Evolutionary conservation across 2,113 vertebrate species (phyloP).

Genomic region (Brachypodius melanocephalos): DNA sequence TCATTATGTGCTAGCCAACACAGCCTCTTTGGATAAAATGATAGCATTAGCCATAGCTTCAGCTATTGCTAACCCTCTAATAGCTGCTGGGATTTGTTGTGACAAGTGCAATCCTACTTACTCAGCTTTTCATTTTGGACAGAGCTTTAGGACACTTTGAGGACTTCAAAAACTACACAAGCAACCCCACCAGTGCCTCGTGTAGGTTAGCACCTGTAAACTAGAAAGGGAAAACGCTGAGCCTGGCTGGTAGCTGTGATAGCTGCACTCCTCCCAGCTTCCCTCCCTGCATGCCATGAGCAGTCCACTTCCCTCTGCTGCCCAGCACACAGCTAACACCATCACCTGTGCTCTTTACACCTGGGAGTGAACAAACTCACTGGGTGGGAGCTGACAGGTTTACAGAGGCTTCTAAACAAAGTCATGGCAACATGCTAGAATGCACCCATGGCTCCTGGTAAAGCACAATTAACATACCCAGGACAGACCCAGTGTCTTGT

Average conservation of each 20-base stretch:
- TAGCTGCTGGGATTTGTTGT: background rate
- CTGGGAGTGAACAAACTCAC: background rate
- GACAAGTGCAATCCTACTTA: background rate
- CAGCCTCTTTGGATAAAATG: background rate
- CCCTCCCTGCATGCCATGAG: background rate
- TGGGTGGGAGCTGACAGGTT: background rate
- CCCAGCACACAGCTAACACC: background rate
- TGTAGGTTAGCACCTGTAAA: background rate
- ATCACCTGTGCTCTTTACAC: background rate
- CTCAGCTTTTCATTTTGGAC: background rate
- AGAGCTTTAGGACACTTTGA: background rate
- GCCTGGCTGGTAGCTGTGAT: background rate
- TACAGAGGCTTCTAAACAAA: background rate
- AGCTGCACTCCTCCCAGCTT: accelerated
- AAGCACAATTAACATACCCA: background rate
- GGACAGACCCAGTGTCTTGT: background rate
- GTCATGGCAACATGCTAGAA: background rate
- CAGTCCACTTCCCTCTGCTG: background rate
- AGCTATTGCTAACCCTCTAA: background rate
- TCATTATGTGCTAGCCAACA: background rate
- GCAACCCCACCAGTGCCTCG: background rate
- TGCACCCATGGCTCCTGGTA: background rate
- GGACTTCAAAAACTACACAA: background rate
- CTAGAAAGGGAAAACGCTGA: background rate
- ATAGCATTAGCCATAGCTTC: background rate